Evolutionary conservation across 1,140 invertebrate genomes (phyloP).

Genomic region (Tetramorium alpestre): DNA sequence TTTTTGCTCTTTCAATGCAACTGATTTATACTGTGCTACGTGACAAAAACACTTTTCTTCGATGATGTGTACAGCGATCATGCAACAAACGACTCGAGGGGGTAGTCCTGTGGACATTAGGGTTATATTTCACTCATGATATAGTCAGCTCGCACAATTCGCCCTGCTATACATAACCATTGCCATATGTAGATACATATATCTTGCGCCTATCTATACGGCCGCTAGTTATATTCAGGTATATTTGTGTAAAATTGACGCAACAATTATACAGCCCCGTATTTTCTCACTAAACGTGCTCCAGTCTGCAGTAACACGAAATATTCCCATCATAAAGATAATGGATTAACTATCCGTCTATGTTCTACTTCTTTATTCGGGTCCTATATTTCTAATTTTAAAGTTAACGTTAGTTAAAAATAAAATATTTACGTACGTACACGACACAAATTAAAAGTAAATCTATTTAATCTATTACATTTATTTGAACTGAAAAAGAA

Average conservation of each 20-base stretch:
- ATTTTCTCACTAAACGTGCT: constrained; percentile 1
- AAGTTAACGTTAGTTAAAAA: not conserved
- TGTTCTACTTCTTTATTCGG: not conserved
- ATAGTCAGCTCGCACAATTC: not conserved
- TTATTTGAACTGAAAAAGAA: not conserved
- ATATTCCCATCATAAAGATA: not conserved
- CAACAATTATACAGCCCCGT: not conserved
- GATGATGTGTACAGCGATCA: not conserved
- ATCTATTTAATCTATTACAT: not conserved
- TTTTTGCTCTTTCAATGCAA: not conserved
- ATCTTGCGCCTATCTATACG: not conserved
- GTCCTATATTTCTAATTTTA: not conserved
- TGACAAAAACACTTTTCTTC: constrained; percentile 4
- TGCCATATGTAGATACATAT: not conserved
- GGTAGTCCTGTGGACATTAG: constrained; percentile 16
- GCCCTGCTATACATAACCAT: not conserved
- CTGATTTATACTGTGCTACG: not conserved
- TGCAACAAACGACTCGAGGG: not conserved
- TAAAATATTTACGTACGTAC: not conserved
- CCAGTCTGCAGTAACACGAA: not conserved
- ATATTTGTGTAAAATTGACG: not conserved
- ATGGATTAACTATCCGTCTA: not conserved
- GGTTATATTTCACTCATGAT: constrained; percentile 42
- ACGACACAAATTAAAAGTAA: not conserved
- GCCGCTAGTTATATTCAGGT: not conserved